Conservation (phyloP, 92 coral and sea anemone genomes). For the Siderastrea radians region DNA sequence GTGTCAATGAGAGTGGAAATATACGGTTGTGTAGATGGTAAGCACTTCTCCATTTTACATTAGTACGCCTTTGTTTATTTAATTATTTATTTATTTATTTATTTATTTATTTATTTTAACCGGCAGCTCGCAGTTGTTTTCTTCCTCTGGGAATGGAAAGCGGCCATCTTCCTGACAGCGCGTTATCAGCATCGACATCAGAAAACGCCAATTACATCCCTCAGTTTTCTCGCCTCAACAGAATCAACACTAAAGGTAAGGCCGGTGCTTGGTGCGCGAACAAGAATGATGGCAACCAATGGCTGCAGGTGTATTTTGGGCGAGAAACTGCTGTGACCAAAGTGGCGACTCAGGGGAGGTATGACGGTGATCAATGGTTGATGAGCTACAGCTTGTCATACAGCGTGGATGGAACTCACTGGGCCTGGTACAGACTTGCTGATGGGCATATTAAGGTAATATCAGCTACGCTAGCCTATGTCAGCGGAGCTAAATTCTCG, state of each 20-base stretch:
- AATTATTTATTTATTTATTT: background rate
- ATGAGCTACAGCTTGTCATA: constrained; percentile 43
- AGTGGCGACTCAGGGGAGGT: constrained; percentile 39
- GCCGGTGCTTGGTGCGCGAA: constrained; percentile 58
- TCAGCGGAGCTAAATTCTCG: too few relatives aligned
- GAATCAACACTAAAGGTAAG: background rate
- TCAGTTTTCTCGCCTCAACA: constrained; percentile 33
- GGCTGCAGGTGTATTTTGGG: constrained; percentile 51
- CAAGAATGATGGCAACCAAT: constrained; percentile 26
- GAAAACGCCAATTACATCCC: background rate
- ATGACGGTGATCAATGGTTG: background rate
- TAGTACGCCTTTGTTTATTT: background rate
- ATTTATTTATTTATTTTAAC: background rate
- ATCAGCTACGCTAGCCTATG: too few relatives aligned
- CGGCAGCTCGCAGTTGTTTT: constrained; percentile 39
- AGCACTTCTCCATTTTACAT: background rate
- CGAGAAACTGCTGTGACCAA: constrained; percentile 32
- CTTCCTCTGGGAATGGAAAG: constrained; percentile 64
- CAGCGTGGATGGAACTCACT: constrained; percentile 68
- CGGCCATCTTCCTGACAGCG: constrained; percentile 41
- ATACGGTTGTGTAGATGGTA: constrained; percentile 34
- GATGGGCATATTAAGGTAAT: constrained; percentile 54
- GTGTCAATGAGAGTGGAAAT: constrained; percentile 31
- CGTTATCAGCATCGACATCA: constrained; percentile 53
- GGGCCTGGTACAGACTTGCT: constrained; percentile 39